Evolutionary conservation across 2,888 invertebrate species (phyloP).

Genomic region (Lysandra coridon): DNA sequence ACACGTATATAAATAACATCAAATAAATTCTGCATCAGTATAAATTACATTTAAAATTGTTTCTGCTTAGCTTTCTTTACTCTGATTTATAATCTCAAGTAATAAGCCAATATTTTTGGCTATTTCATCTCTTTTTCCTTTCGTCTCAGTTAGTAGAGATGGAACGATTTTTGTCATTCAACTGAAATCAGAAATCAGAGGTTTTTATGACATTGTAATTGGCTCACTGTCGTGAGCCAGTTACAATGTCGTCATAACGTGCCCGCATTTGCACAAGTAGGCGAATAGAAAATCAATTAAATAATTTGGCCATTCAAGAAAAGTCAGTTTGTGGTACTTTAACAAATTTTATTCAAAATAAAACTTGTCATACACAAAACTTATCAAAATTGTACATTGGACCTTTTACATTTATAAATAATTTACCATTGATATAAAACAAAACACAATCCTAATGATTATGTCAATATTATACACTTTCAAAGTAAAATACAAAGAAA

Average conservation of each 20-base stretch:
- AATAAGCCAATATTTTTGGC: neutral
- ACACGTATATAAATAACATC: no score
- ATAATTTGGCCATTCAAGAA: constrained; percentile 9
- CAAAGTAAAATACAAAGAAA: neutral
- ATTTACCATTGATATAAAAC: constrained; percentile 31
- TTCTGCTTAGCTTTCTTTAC: neutral
- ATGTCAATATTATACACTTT: neutral
- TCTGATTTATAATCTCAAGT: neutral
- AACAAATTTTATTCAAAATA: constrained; percentile 40
- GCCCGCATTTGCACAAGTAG: neutral
- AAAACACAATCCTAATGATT: neutral
- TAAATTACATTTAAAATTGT: neutral
- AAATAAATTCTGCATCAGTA: neutral
- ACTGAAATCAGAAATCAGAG: neutral
- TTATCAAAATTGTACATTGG: constrained; percentile 61
- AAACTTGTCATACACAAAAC: constrained; percentile 39
- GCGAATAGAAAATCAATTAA: neutral
- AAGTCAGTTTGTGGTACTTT: constrained; percentile 4
- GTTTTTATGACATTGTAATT: neutral
- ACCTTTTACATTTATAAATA: constrained; percentile 52
- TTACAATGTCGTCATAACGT: no score
- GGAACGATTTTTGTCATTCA: neutral
- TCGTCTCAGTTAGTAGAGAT: neutral
- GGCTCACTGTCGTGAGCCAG: no score
- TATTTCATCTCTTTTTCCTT: neutral